Base-by-base conservation (phyloP, 2,797 vertebrate species). In the Myiotriccus ornatus region DNA sequence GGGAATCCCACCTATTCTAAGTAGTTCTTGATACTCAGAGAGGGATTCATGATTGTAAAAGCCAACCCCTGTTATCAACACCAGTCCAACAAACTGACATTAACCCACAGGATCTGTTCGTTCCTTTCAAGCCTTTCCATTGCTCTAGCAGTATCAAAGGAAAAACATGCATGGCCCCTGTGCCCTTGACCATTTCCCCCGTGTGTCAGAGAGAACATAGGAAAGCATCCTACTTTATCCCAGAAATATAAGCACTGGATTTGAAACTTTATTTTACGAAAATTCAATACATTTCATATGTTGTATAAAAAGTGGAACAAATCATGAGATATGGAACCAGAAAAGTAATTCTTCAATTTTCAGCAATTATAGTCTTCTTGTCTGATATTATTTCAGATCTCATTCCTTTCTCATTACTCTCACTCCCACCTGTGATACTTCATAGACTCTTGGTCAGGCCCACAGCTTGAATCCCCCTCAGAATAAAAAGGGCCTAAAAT, bases 121-220 rank as follows among this genome's bases (percentile, higher is more conserved):
- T 15, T 74, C 10, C 6, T 64, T 43, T 85, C 9, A 16, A 69
- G 14, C 2, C 10, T 52, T 86, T 83, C 18, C 3, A 68, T 14
- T 9, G 91, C n/a, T 55, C 3, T 10, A 16, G 4, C 3, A 90
- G 12, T 7, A 65, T 8, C 14, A 60, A 92, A 71, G 1, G 1
- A 4, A 18, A 25, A 50, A 57, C 44, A 0, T 21, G 2, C 5
- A 28, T 9, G 24, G 3, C 14, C 3, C 16, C 4, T 24, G 12
- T 47, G 12, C 30, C 17, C 14, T 69, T 49, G 10, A n/a, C 18
- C 6, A 14, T 47, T 87, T 47, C 1, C 1, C 2, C 10, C 1
- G 14, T 22, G 5, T 43, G 14, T 27, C 55, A 73, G 3, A 30
- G 12, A 34, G 10, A 90, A 20, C 4, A 22, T 10, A 23, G 10